These are phyloP conservation scores for Megaceryle alcyon DNA, from an alignment of 2,797 vertebrate species.

Conservation along the genomic window DNA sequence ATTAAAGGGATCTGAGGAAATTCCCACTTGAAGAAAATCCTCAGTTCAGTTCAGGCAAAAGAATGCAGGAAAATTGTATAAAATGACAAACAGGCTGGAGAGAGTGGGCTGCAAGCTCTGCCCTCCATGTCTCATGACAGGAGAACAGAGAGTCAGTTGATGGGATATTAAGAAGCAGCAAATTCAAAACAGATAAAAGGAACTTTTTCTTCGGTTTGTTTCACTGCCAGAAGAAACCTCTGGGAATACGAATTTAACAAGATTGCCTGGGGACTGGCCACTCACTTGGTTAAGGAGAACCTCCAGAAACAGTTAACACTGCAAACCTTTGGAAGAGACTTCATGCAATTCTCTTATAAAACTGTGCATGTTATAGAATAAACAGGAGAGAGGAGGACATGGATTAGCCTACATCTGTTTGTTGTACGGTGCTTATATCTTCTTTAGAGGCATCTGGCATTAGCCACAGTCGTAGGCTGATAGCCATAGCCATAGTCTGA, in stretches of 20 bases:
- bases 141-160: background rate
- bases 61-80: background rate
- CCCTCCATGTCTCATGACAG: accelerated
- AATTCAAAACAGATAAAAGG: conserved; percentile 9
- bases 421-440: background rate
- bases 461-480: background rate
- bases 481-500: background rate
- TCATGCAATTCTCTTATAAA: background rate
- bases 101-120: background rate
- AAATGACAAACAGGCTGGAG: background rate
- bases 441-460: background rate
- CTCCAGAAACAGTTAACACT: background rate
- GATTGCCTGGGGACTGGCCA: background rate
- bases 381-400: background rate
- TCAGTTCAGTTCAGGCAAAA: background rate
- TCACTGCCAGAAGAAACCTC: background rate
- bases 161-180: background rate
- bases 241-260: background rate
- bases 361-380: background rate
- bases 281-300: background rate
- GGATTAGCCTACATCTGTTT: conserved; percentile 12
- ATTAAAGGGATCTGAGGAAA: background rate
- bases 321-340: background rate
- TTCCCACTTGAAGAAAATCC: background rate
- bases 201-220: background rate